Evolutionary conservation across 2,888 invertebrate genomes (phyloP), one percentile per base, ranked within the genome.

Genomic region (Ochropacha duplaris): DNA sequence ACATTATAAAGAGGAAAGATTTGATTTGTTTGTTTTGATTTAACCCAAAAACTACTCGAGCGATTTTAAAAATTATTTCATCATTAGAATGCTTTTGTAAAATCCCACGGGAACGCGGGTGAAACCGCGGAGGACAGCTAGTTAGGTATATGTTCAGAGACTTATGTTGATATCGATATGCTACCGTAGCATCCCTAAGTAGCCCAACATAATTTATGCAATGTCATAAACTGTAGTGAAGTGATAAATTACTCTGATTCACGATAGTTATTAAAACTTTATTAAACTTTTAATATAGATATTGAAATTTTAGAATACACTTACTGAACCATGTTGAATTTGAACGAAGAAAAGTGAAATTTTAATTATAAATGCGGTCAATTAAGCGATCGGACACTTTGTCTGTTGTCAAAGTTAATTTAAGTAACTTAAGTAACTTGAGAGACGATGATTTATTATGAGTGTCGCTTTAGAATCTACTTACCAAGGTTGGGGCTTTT

Each of bases 321-420:
- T 16, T 39, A 39, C 1, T 14, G 12, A 1, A 3, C 12, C 4
- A 14, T 14, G 34, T 34, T 14, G 2, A 34, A 34, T 34, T 14
- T n/a, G 14, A 36, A 36, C 0, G 36, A 36, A 36, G 1, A 4
- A n/a, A 36, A 36, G n/a, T 44, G 16, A 19, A 44, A 16, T 50
- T 16, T 16, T n/a, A 50, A 50, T 28, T 50, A 50, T 50, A 28
- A 50, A 50, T 50, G n/a, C 28, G 39, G 16, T 19, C 19, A 16
- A 44, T 44, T 44, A 44, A 1, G 8, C 19, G 28, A 50, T 16
- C 50, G 50, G n/a, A 26, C 50, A 16, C n/a, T 50, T 50, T 50
- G 28, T 50, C 28, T 50, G 28, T 16, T 26, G 26, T 50, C 50
- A 50, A 26, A 28, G 50, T 50, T 16, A 28, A 50, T 50, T 50